These are phyloP conservation scores for Thereva nobilitata DNA, from an alignment of 2,888 invertebrate genomes.

Conservation along the genomic window DNA sequence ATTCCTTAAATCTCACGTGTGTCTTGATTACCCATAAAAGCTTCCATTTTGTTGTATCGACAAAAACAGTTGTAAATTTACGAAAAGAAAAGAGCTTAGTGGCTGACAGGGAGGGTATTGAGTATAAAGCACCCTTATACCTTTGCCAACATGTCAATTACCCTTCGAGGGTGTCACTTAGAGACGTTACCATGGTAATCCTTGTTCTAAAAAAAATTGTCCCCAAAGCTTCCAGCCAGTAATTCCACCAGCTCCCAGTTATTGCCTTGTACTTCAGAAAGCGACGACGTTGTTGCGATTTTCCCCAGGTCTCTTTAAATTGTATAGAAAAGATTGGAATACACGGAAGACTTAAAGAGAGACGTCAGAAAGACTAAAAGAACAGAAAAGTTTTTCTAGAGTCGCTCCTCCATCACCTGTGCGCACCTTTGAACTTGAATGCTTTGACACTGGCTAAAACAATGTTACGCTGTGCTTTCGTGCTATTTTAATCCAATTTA, in stretches of 20 bases:
- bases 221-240: conserved; percentile 11
- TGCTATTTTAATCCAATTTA: conserved; percentile 33
- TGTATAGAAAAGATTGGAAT: no score
- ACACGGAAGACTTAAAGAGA: neutral
- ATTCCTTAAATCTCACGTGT: no score
- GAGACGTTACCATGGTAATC: conserved; percentile 26
- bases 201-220: conserved; percentile 8
- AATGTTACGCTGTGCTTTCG: conserved; percentile 18
- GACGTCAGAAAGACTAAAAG: conserved; percentile 5
- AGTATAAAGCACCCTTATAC: no score
- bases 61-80: no score
- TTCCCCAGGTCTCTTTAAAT: neutral
- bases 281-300: conserved; percentile 2
- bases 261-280: neutral
- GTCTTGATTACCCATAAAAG: no score
- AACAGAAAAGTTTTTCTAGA: conserved; percentile 3
- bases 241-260: conserved; percentile 10
- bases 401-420: conserved; percentile 9
- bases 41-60: no score
- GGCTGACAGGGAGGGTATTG: no score
- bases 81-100: no score
- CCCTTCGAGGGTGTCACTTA: conserved; percentile 14
- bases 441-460: neutral
- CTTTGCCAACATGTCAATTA: conserved; percentile 16
- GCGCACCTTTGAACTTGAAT: conserved; percentile 36